Evolutionary conservation across 1,140 invertebrate genomes (phyloP).

Genomic region (Panagrolaimus sp.): DNA sequence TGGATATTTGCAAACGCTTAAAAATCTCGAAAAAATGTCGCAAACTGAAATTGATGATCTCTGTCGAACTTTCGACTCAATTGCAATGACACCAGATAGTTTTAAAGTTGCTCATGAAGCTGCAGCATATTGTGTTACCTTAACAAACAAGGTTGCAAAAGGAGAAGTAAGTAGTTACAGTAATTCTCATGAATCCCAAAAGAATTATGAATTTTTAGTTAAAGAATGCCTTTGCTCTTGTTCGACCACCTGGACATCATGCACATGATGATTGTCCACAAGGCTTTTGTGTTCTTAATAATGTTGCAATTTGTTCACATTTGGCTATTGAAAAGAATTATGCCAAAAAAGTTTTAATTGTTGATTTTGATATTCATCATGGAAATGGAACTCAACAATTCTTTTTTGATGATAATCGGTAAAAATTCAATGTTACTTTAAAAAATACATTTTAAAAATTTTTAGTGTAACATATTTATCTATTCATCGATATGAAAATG

Average conservation of each 20-base stretch:
- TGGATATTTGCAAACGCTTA: no score
- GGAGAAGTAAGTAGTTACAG: neutral
- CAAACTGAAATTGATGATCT: no score
- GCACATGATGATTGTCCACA: slow-evolving; percentile 74
- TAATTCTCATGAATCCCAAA: neutral
- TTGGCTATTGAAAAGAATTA: slow-evolving; percentile 76
- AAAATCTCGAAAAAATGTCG: no score
- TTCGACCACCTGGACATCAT: slow-evolving; percentile 93
- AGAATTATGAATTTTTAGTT: neutral
- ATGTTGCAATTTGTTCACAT: slow-evolving; percentile 86
- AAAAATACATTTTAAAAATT: neutral
- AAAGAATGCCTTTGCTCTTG: slow-evolving; percentile 85
- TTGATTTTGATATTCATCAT: slow-evolving; percentile 58
- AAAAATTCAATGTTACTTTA: neutral
- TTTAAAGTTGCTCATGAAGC: neutral
- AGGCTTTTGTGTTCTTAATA: slow-evolving; percentile 99
- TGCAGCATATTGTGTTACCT: neutral
- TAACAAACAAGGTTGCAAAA: neutral
- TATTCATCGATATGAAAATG: slow-evolving; percentile 90
- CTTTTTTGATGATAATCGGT: slow-evolving; percentile 69
- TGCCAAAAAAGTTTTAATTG: slow-evolving; percentile 32
- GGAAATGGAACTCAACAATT: slow-evolving; percentile 53
- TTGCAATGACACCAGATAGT: neutral
- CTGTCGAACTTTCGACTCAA: neutral
- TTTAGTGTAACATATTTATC: slow-evolving; percentile 82